Percentiles rank a stretch among this genome's conserved stretches.
Evolutionary conservation across 2,113 vertebrate species (phyloP).

Genomic region (Circaetus cinerascens): DNA sequence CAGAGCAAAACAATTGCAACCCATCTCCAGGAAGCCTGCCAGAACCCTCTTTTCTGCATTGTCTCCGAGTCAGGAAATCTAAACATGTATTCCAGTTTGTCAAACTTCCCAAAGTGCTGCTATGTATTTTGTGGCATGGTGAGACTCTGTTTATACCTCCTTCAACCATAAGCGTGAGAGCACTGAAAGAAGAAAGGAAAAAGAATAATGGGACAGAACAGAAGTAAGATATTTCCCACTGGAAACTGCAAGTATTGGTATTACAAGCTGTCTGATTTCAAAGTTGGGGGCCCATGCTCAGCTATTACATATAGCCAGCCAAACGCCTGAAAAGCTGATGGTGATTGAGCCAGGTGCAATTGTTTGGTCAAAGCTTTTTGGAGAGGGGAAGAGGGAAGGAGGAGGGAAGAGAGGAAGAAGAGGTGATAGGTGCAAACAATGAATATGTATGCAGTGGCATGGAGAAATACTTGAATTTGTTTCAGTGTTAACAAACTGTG

Average conservation of each 20-base stretch:
- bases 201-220: not conserved
- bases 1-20: constrained; percentile 40
- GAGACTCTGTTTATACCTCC: constrained; percentile 4
- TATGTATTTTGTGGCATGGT: constrained; percentile 55
- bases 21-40: constrained; percentile 50
- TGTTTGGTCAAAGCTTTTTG: not conserved
- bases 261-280: not conserved
- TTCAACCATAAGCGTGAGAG: not conserved
- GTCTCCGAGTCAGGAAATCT: constrained; percentile 60
- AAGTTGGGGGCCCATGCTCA: not conserved
- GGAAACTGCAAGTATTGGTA: not conserved
- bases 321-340: not conserved
- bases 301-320: not conserved
- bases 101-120: constrained; percentile 66
- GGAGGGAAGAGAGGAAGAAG: not conserved
- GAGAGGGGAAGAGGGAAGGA: not conserved
- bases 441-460: not conserved
- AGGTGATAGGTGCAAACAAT: not conserved
- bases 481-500: not conserved
- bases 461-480: not conserved
- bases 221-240: not conserved
- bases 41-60: constrained; percentile 59
- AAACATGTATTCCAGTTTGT: constrained; percentile 69
- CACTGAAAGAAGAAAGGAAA: not conserved
- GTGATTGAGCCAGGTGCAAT: not conserved